Conservation (phyloP, 2,113 vertebrate genomes). For the Papio anubis region DNA sequence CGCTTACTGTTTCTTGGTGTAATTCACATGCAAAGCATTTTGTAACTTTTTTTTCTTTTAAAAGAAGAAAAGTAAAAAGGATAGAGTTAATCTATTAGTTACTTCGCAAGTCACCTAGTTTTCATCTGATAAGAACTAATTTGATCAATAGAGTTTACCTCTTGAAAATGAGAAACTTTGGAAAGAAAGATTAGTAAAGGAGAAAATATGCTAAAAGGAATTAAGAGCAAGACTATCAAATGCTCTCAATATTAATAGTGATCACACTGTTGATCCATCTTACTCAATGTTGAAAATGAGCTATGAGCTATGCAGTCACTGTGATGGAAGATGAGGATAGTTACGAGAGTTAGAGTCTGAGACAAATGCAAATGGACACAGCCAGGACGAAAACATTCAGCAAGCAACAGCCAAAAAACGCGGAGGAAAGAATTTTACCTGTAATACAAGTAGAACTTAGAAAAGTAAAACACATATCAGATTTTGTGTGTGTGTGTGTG, state of each 20-base stretch:
- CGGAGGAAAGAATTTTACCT: neutral
- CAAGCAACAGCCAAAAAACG: neutral
- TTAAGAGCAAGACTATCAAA: neutral
- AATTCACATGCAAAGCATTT: neutral
- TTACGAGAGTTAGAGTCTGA: neutral
- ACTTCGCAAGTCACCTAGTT: neutral
- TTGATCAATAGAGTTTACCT: neutral
- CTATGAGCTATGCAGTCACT: neutral
- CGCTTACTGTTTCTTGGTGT: neutral
- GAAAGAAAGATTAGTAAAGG: neutral
- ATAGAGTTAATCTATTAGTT: neutral
- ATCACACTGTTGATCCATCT: neutral
- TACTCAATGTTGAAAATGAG: neutral
- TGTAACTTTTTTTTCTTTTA: neutral
- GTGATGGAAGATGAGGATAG: neutral
- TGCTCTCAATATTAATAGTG: neutral
- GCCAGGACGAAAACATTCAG: neutral
- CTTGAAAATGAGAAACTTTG: conserved; percentile 31
- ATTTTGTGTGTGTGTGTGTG: neutral
- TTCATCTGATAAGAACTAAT: conserved; percentile 1
- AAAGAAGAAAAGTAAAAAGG: neutral
- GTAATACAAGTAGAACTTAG: neutral
- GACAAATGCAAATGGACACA: neutral
- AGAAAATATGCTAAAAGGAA: neutral
- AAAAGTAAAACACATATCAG: neutral